These are phyloP conservation scores for Macquaria australasica DNA, from an alignment of 2,113 vertebrate genomes.

Conservation along the genomic window DNA sequence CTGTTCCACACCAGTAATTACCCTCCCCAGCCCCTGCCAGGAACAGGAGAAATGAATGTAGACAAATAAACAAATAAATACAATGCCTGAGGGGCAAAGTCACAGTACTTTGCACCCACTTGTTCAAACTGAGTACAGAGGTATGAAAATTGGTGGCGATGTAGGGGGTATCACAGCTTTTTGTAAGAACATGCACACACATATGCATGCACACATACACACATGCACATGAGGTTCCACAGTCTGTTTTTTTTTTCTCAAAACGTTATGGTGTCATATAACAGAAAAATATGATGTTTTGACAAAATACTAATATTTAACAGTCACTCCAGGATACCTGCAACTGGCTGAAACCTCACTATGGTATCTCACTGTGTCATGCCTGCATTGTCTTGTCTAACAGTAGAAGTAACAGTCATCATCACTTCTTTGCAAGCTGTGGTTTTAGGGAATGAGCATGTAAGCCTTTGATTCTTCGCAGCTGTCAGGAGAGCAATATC, in stretches of 20 bases:
- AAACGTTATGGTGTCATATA: background rate
- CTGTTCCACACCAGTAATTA: conserved; percentile 77
- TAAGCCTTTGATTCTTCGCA: conserved; percentile 28
- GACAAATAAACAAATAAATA: conserved; percentile 78
- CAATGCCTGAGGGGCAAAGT: conserved; percentile 50
- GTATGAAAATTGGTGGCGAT: conserved; percentile 29
- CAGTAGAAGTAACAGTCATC: conserved; percentile 29
- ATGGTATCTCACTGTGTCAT: background rate
- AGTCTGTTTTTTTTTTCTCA: background rate
- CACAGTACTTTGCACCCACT: conserved; percentile 56
- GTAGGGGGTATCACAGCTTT: conserved; percentile 14
- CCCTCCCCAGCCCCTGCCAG: conserved; percentile 59
- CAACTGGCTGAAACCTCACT: conserved; percentile 29
- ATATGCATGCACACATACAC: background rate
- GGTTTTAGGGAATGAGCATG: conserved; percentile 52
- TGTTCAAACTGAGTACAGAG: conserved; percentile 31
- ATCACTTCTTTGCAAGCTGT: conserved; percentile 23
- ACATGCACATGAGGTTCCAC: background rate
- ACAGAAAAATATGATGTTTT: background rate
- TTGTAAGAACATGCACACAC: background rate
- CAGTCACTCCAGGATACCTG: conserved; percentile 3
- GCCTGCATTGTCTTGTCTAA: conserved; percentile 15
- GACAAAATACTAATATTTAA: conserved; percentile 29
- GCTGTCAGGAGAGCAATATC: conserved; percentile 37
- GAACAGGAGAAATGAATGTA: conserved; percentile 66